Base-by-base conservation (phyloP, 2,113 vertebrate species). In the Podocnemis expansa region DNA sequence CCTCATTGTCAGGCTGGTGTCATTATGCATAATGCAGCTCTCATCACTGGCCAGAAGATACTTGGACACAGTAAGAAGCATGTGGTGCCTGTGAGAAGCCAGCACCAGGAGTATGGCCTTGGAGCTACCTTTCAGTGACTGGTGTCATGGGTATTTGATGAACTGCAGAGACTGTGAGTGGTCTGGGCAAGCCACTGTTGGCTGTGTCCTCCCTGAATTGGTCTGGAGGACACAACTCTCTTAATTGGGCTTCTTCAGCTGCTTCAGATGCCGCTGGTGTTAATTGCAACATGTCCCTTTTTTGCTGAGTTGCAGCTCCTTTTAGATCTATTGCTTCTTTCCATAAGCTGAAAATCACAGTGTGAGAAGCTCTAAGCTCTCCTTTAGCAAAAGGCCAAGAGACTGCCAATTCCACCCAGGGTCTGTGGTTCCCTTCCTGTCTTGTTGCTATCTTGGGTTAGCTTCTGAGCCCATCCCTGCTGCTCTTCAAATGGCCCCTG, bases 321-420 rank as follows among this genome's bases (percentile, higher is more conserved):
- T 3, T 89, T 80, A 93, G 89, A 94, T 82, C 93, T 92, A n/a
- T 81, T 70, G 89, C 92, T 96, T 13, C 52, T 89, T 95, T 85
- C 22, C 75, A 27, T 34, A 16, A 75, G 87, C 93, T 54, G 86
- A 41, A 91, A 82, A 84, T 70, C 21, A 89, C 82, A 91, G 95
- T 49, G 70, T 76, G 1, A 0, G 82, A 76, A 67, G 3, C 87
- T 88, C 89, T 90, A 76, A 52, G 70, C 2, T 2, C 0, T 4
- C 12, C 79, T 60, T 73, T 12, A 22, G 25, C 16, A n/a, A n/a
- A n/a, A 6, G 75, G n/a, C 80, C 31, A 22, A 24, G 29, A 29
- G 45, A 16, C 58, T 60, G 58, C 29, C 58, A 6, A 14, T 34
- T 60, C 58, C 58, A 31, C 58, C 58, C 29, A 60, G 60, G 60